Base-by-base conservation (phyloP, 1,140 invertebrate species). In the Bemisia tabaci region DNA sequence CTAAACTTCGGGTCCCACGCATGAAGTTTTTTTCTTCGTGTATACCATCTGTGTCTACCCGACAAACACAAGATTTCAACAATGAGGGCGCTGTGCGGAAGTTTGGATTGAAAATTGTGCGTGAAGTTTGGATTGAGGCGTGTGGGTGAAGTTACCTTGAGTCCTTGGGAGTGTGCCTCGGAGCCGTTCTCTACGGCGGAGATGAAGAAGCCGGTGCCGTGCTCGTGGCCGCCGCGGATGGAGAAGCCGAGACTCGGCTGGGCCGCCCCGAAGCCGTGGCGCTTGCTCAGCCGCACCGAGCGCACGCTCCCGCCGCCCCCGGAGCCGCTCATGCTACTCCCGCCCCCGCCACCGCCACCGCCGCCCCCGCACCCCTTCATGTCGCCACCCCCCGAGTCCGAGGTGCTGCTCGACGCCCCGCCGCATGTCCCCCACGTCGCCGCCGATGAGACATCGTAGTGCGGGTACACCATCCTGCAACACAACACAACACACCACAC, bases 131-230 rank as follows among this genome's bases (percentile, higher is more conserved):
- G n/a, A n/a, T n/a, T n/a, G n/a, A n/a, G n/a, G 24, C 22, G 60
- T 22, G 11, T 5, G 60, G n/a, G n/a, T 5, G 60, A 22, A 11
- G 5, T 61, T 61, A 61, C 60, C 60, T 11, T 61, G 60, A 61
- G 60, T 5, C 60, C 24, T 61, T 61, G 24, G 22, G 5, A 61
- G n/a, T 61, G 60, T 25, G 24, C 60, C n/a, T 22, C 24, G 5
- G 60, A 25, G 22, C 60, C 60, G 5, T 60, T 60, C 22, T 93
- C 88, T 2, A 97, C 87, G 70, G 89, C 85, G 12, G 92, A 94
- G 33, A 97, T 87, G 79, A 93, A 97, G 78, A 96, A 91, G 26
- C 94, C 94, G 0, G 92, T 91, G 12, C 90, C 90, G 78, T 95
- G 91, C 76, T 97, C 94, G 65, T 86, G 82, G 1, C 94, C 94